Conservation (phyloP, 35 echinoderm and acorn worm genomes). For the Hemicentrotus pulcherrimus region DNA sequence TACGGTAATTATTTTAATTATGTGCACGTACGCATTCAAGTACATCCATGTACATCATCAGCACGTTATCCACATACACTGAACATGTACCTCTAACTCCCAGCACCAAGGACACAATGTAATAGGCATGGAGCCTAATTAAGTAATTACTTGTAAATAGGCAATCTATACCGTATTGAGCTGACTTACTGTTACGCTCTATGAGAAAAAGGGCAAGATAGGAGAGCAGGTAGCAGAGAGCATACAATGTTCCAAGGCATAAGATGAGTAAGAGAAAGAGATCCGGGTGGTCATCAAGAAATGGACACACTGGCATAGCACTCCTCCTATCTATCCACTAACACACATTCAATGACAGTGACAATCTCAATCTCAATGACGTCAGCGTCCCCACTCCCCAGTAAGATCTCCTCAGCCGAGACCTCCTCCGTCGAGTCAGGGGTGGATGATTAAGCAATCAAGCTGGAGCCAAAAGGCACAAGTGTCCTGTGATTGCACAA, state of each 20-base stretch:
- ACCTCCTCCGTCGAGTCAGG: background rate
- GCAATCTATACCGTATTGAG: too few relatives aligned
- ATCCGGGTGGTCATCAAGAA: constrained; percentile 91
- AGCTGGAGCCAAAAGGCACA: background rate
- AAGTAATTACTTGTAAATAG: too few relatives aligned
- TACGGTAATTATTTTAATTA: too few relatives aligned
- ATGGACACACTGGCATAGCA: constrained; percentile 89
- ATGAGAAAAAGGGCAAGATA: constrained; percentile 62
- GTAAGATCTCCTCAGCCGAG: background rate
- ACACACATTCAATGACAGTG: background rate
- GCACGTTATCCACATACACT: too few relatives aligned
- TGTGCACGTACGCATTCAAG: too few relatives aligned
- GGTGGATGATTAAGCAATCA: constrained; percentile 1
- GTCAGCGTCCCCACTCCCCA: background rate
- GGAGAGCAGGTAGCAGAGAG: constrained; percentile 69
- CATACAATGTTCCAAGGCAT: constrained; percentile 62
- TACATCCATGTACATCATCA: background rate
- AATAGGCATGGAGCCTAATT: too few relatives aligned
- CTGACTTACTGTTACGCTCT: constrained; percentile 59
- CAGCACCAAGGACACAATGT: too few relatives aligned
- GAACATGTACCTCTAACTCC: too few relatives aligned
- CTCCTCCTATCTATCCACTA: background rate
- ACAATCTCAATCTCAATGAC: background rate
- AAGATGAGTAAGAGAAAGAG: constrained; percentile 85
- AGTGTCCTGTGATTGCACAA: background rate